Evolutionary conservation across 2,797 vertebrate genomes (phyloP).

Genomic region (Phataginus tetradactyla): DNA sequence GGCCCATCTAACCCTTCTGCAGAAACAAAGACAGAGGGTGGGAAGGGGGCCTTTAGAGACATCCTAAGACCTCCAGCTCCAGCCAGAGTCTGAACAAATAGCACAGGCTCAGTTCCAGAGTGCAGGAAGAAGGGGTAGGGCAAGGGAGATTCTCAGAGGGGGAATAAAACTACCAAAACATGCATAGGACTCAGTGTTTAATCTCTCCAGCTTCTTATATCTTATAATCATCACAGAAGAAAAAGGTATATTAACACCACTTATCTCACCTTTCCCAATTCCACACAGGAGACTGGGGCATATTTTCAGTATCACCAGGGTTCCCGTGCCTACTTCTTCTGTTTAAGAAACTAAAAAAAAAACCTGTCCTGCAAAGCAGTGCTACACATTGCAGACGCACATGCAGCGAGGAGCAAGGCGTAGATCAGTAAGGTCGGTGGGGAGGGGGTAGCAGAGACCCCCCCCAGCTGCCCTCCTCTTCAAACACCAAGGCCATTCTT

Average conservation of each 20-base stretch:
- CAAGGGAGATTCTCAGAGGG: not conserved
- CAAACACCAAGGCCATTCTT: not conserved
- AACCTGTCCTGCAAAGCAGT: not conserved
- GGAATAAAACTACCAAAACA: slow-evolving; percentile 75
- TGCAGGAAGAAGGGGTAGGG: not conserved
- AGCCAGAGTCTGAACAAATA: not conserved
- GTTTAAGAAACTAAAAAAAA: slow-evolving; percentile 5
- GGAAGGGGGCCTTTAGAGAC: not conserved
- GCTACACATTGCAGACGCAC: slow-evolving; percentile 40
- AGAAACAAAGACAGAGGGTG: slow-evolving; percentile 23
- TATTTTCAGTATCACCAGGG: not conserved
- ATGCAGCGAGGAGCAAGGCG: not conserved
- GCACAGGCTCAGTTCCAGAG: not conserved
- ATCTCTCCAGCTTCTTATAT: slow-evolving; percentile 61
- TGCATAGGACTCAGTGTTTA: slow-evolving; percentile 72
- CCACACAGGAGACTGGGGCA: slow-evolving; percentile 12
- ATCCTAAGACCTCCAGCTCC: not conserved
- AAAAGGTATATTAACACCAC: not conserved
- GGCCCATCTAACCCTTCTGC: not conserved
- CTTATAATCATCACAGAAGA: not conserved
- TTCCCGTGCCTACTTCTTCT: slow-evolving; percentile 48
- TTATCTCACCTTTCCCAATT: not conserved
- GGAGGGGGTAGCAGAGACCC: not conserved
- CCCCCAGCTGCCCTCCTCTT: not conserved
- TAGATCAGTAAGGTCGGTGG: not conserved